Conservation (phyloP, 2,113 vertebrate species). For the Apeltes quadracus region DNA sequence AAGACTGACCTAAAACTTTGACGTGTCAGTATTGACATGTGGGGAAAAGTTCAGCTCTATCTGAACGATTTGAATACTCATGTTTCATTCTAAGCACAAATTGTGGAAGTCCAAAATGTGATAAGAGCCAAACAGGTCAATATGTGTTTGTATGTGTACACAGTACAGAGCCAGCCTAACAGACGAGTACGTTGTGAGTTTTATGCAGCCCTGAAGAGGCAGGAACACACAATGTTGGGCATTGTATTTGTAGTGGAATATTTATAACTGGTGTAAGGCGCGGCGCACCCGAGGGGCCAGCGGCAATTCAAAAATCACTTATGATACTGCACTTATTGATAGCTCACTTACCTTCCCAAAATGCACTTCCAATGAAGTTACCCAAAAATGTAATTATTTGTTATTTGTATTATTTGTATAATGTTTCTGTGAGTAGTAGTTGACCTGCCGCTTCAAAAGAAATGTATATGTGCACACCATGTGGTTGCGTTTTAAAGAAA, state of each 20-base stretch:
- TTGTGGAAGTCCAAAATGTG: not conserved
- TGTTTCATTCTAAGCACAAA: not conserved
- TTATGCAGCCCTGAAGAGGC: not conserved
- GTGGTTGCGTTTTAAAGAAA: too few species aligned
- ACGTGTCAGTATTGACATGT: not conserved
- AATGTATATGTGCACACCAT: not conserved
- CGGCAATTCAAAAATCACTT: not conserved
- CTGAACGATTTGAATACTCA: not conserved
- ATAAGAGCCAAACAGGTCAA: not conserved
- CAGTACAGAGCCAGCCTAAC: not conserved
- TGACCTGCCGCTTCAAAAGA: not conserved
- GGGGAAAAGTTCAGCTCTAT: not conserved
- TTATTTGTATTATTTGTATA: too few species aligned
- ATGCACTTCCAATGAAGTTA: not conserved
- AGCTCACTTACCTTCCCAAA: not conserved
- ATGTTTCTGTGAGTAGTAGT: not conserved
- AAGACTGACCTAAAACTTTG: not conserved
- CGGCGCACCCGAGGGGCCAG: too few species aligned
- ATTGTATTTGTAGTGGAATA: not conserved
- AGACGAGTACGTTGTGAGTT: not conserved
- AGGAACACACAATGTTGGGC: not conserved
- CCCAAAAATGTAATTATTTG: not conserved
- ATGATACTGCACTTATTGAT: not conserved
- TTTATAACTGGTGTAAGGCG: not conserved
- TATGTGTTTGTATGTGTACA: not conserved